Percentiles rank a stretch among this genome's conserved stretches.
phyloP scores from a whole-genome alignment of 2,888 invertebrate genomes.

The Platynereis dumerilii region DNA sequence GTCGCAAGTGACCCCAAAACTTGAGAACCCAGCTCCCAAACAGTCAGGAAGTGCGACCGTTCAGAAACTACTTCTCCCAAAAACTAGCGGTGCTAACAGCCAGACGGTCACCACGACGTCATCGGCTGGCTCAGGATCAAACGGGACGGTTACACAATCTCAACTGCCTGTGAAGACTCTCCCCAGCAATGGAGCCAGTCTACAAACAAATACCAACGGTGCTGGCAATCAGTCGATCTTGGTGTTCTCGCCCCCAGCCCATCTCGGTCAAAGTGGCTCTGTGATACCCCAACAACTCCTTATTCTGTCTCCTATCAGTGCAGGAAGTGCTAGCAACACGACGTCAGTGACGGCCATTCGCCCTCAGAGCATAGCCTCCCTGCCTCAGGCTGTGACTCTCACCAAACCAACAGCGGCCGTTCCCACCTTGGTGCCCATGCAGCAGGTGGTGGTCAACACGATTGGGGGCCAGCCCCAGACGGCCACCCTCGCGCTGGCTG shows the following conservation, averaged over 20 bases:
- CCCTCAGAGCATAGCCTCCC: neutral
- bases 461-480: conserved; percentile 1
- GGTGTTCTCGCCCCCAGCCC: conserved; percentile 14
- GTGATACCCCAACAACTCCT: conserved; percentile 8
- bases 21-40: neutral
- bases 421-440: neutral
- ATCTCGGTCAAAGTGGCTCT: neutral
- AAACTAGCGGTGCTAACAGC: neutral
- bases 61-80: conserved; percentile 18
- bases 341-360: neutral
- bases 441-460: neutral
- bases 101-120: conserved; percentile 5
- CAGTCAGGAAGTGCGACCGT: neutral
- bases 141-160: conserved; percentile 4
- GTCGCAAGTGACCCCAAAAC: no score
- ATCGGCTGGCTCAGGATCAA: neutral
- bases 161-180: conserved; percentile 7
- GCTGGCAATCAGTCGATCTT: conserved; percentile 1
- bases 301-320: conserved; percentile 9
- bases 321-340: neutral
- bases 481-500: conserved; percentile 39
- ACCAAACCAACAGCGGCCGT: neutral
- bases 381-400: neutral
- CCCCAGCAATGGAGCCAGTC: no score
- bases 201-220: no score